phyloP scores from a whole-genome alignment of 2,888 invertebrate species.

The Eilema sororculum region DNA sequence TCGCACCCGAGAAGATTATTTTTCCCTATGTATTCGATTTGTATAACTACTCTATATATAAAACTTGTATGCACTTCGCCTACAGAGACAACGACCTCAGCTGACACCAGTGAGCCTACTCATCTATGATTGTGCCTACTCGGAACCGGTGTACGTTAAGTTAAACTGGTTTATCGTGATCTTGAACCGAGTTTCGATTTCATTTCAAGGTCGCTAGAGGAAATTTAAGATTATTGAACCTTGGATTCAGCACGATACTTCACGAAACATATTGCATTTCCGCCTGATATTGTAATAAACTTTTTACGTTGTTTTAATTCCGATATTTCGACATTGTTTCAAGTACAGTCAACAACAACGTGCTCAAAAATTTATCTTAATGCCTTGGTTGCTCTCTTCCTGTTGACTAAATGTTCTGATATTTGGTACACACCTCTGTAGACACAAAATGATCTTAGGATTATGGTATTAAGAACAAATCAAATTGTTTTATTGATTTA shows the following conservation, averaged over 20 bases:
- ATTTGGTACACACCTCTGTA: no score
- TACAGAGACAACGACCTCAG: not conserved
- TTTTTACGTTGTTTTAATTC: not conserved
- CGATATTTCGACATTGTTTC: no score
- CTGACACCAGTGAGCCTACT: not conserved
- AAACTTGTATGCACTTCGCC: not conserved
- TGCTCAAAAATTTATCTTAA: no score
- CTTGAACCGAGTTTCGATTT: slow-evolving; percentile 4
- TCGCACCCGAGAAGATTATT: no score
- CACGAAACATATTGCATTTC: not conserved
- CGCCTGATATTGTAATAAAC: not conserved
- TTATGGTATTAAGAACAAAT: no score
- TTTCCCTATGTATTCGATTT: no score
- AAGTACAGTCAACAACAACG: no score
- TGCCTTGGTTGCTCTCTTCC: no score
- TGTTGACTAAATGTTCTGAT: no score
- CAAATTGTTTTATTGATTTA: no score
- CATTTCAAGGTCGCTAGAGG: slow-evolving; percentile 3
- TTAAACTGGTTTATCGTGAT: not conserved
- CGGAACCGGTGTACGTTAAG: not conserved
- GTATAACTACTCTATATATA: no score
- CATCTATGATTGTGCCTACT: not conserved
- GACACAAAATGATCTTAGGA: no score
- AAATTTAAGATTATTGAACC: not conserved
- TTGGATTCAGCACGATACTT: not conserved